Base-by-base conservation (phyloP, 2,888 invertebrate genomes). In the Trichogramma evanescens region DNA sequence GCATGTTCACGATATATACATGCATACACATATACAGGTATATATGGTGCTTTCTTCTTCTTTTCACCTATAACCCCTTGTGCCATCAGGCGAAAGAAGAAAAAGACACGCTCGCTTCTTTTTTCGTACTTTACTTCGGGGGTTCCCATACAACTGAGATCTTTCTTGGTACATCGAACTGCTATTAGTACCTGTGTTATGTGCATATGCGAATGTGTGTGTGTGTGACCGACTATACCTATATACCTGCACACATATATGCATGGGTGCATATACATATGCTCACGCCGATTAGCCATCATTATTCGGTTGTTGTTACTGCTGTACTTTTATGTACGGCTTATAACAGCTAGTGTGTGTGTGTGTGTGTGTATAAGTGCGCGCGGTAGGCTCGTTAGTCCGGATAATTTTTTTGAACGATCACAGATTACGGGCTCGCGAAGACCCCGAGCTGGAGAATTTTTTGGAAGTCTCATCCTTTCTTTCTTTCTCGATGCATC, bases 341-440 rank as follows among this genome's bases (percentile, higher is more conserved):
- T 26, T 26, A 26, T 26, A 26, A 26, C 26, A 26, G 26, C 26
- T 26, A 26, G 26, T 26, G 26, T 26, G 26, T 26, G 26, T 26
- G 26, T 26, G 26, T 26, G 13, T 13, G 13, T 13, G 13, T 6
- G 40, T 3, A 8, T 3, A 39, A 38, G 44, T 6, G 7, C 3
- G 53, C 40, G 49, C 8, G 38, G 43, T n/a, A 52, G 26, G 58
- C 61, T 63, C 63, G 63, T 63, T 63, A 63, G 63, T 26, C 42
- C 40, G 61, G 56, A 56, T 63, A 59, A 63, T 63, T 63, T 63
- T 63, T 63, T 61, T 61, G 61, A 63, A 56, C 61, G 63, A 63
- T 63, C 63, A 59, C 46, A 56, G 56, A 63, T 63, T 61, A 46
- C n/a, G 41, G 8, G 44, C 5, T 6, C 26, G 43, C 42, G 52